Evolutionary conservation across 2,888 invertebrate species (phyloP).

Genomic region (Carabus problematicus): DNA sequence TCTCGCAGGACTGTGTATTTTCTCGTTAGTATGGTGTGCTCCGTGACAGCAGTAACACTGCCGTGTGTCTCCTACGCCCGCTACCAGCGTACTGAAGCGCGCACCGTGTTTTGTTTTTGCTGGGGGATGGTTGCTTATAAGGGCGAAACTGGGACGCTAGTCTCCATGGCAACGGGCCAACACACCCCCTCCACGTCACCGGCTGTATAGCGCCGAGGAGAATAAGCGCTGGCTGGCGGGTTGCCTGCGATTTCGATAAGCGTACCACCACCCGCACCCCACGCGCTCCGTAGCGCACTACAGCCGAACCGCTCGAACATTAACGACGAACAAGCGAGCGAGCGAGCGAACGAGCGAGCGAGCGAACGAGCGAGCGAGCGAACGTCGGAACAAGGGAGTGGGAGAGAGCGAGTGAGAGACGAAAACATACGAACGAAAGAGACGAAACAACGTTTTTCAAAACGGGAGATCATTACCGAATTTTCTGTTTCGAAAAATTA

Average conservation of each 20-base stretch:
- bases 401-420: too few relatives aligned
- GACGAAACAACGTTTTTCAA: too few relatives aligned
- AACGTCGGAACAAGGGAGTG: too few relatives aligned
- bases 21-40: too few relatives aligned
- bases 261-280: not conserved
- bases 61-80: constrained; percentile 6
- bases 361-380: not conserved
- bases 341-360: constrained; percentile 4
- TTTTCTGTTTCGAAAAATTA: too few relatives aligned
- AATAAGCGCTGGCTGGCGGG: not conserved
- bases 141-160: constrained; percentile 52
- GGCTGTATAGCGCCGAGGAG: constrained; percentile 19
- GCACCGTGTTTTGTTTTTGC: constrained; percentile 59
- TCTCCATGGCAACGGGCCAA: constrained; percentile 46
- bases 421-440: too few relatives aligned
- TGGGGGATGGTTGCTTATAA: constrained; percentile 45
- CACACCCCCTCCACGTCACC: constrained; percentile 46
- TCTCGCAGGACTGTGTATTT: too few relatives aligned
- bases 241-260: constrained; percentile 5
- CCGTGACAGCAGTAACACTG: too few relatives aligned
- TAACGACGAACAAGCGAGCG: not conserved
- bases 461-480: too few relatives aligned
- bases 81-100: constrained; percentile 25
- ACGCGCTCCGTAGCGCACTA: not conserved
- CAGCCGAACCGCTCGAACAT: not conserved